A percentile compares a stretch with the other conserved stretches of the same genome.
Evolutionary conservation across 2,888 invertebrate species (phyloP).

Genomic region (Apoda limacodes): DNA sequence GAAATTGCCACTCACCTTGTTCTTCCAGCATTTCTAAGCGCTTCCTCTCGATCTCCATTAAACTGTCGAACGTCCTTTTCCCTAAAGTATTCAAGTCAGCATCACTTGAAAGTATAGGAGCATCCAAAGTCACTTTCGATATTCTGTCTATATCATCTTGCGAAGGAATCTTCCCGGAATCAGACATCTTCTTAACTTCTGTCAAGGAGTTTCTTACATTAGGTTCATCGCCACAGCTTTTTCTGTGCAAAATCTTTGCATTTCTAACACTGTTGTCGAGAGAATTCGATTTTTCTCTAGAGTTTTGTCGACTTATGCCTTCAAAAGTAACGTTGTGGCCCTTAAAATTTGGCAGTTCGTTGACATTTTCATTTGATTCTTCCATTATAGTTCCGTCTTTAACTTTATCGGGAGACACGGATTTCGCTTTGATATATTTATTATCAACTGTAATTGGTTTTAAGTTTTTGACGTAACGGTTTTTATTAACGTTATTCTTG

Average conservation of each 20-base stretch:
- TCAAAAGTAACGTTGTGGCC: conserved; percentile 24
- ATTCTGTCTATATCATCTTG: conserved; percentile 89
- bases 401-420: conserved; percentile 48
- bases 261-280: conserved; percentile 20
- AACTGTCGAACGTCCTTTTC: conserved; percentile 84
- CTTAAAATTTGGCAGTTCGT: conserved; percentile 20
- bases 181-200: conserved; percentile 47
- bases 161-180: conserved; percentile 72
- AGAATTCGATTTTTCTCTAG: conserved; percentile 18
- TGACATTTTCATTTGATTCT: conserved; percentile 26
- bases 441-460: conserved; percentile 45
- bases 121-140: conserved; percentile 87
- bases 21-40: conserved; percentile 87
- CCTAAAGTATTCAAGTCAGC: conserved; percentile 76
- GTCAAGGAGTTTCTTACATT: conserved; percentile 27
- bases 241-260: conserved; percentile 39
- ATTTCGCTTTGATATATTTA: conserved; percentile 56
- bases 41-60: conserved; percentile 91
- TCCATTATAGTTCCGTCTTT: conserved; percentile 36
- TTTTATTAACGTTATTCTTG: conserved; percentile 26
- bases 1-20: conserved; percentile 75
- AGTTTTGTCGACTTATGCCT: conserved; percentile 13
- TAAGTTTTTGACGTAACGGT: conserved; percentile 50
- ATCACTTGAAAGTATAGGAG: conserved; percentile 79
- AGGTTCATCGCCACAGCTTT: conserved; percentile 62